phyloP scores from a whole-genome alignment of 2,113 vertebrate genomes.

The Dolichotis patagonum region DNA sequence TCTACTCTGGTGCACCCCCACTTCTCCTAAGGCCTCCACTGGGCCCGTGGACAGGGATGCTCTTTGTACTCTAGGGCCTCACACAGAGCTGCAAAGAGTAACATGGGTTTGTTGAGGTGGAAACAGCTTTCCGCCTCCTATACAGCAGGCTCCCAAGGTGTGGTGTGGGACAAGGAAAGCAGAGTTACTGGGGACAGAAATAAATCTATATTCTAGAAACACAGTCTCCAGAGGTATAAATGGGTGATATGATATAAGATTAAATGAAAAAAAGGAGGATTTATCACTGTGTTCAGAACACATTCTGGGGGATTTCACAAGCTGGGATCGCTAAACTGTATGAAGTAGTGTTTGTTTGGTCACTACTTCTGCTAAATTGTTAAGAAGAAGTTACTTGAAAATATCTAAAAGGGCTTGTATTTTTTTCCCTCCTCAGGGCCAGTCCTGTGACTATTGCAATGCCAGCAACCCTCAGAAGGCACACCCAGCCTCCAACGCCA shows the following conservation, averaged over 20 bases:
- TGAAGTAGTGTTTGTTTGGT: neutral
- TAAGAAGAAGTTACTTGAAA: slow-evolving; percentile 45
- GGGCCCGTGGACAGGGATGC: too few relatives aligned
- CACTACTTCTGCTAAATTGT: neutral
- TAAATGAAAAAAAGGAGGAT: neutral
- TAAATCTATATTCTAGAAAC: neutral
- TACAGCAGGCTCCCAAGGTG: neutral
- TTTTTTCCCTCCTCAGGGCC: slow-evolving; percentile 87
- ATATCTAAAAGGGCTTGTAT: neutral
- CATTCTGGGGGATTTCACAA: neutral
- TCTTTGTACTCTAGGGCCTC: neutral
- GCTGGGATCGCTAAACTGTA: neutral
- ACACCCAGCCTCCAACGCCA: slow-evolving; percentile 90
- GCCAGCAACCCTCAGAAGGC: slow-evolving; percentile 91
- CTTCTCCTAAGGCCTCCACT: neutral
- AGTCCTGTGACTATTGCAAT: slow-evolving; percentile 95
- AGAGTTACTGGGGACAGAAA: neutral
- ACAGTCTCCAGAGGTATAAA: neutral
- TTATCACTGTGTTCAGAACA: neutral
- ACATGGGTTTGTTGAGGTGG: neutral
- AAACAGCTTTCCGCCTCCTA: neutral
- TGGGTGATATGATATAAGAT: neutral
- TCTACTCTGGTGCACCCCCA: accelerated
- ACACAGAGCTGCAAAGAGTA: too few relatives aligned
- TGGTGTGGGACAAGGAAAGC: neutral